Conservation (phyloP, 2,888 invertebrate genomes). For the Sabatieria punctata region DNA sequence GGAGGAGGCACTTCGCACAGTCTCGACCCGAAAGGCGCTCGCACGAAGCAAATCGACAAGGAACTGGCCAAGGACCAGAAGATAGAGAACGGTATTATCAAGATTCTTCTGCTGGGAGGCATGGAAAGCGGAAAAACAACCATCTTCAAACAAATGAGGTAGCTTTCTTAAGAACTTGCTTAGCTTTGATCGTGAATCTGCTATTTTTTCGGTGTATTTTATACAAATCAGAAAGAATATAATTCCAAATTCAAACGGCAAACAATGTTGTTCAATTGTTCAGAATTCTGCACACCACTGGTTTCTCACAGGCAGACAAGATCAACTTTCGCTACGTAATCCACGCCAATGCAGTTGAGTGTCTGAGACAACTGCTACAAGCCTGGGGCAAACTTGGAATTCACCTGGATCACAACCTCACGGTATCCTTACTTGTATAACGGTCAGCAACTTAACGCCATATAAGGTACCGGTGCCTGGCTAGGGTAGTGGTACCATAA, state of each 20-base stretch:
- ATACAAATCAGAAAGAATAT: no score
- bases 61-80: conserved; percentile 15
- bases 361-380: conserved; percentile 14
- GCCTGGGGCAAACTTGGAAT: conserved; percentile 12
- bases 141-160: conserved; percentile 21
- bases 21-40: no score
- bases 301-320: conserved; percentile 16
- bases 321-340: conserved; percentile 14
- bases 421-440: conserved; percentile 10
- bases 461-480: no score
- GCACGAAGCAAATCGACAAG: conserved; percentile 18
- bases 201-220: no score
- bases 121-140: conserved; percentile 19
- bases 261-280: conserved; percentile 2
- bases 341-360: conserved; percentile 17
- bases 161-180: no score
- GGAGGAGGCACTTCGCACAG: no score
- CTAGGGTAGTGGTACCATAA: no score
- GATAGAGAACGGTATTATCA: conserved; percentile 14
- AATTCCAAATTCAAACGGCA: no score
- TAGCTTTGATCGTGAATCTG: no score
- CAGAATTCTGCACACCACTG: conserved; percentile 19
- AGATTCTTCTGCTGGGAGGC: conserved; percentile 17
- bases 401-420: conserved; percentile 13
- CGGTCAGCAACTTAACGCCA: no score